Evolutionary conservation across 2,888 invertebrate species (phyloP), one percentile per base, ranked within the genome.

Genomic region (Ichneumon xanthorius): DNA sequence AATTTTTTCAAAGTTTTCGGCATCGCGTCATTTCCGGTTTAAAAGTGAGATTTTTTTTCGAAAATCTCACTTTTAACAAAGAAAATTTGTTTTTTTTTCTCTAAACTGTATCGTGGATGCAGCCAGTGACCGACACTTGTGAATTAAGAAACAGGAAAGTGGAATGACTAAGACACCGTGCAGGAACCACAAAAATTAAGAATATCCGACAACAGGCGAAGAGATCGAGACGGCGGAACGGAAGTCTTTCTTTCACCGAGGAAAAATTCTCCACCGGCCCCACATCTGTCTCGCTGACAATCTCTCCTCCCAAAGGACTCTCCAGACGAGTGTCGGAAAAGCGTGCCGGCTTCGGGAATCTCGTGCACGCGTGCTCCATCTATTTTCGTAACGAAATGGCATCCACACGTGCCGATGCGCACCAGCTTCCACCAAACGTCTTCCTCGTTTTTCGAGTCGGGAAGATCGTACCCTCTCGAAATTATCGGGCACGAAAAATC

Each of bases 331-430:
- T 76, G 68, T 70, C 71, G 77, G 58, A 68, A 70, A 81, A 72
- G 55, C 70, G 78, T 78, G 77, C 67, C 68, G 53, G 45, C 78
- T 16, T 48, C 68, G 65, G 33, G 40, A n/a, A 65, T 9, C 19
- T 37, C 50, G 63, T 65, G 65, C 40, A 70, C 73, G 84, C 78
- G 68, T 19, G 77, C 48, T 55, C 68, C 68, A 81, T 79, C 84
- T 86, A 86, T 86, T 86, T 84, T 84, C 26, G 78, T 73, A 71
- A 71, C 58, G 16, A 40, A 81, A 81, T 58, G 72, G 72, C 77
- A 81, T 63, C 72, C 58, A 68, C 68, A 73, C 50, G 77, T 76
- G 80, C 84, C 73, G 73, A 50, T 58, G 71, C 37, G 65, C 80
- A 80, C 80, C 68, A 77, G 53, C 48, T 78, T 68, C 61, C 58